phyloP scores from a whole-genome alignment of 2,888 invertebrate genomes.

The Leptinotarsa juncta region DNA sequence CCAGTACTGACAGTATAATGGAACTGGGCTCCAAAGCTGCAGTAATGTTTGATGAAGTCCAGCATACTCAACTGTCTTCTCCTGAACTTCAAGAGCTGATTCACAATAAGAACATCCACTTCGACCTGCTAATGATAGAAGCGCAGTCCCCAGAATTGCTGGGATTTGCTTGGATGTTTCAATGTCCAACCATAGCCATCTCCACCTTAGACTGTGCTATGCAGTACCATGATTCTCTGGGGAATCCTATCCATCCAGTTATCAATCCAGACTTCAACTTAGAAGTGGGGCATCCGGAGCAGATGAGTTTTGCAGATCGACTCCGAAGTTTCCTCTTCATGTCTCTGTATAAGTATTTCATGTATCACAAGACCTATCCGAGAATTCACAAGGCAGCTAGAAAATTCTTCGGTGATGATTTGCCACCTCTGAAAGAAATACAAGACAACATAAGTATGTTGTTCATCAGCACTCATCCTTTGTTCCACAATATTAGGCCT shows the following conservation, averaged over 20 bases:
- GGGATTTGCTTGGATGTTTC: constrained; percentile 57
- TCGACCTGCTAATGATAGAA: constrained; percentile 61
- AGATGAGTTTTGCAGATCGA: constrained; percentile 49
- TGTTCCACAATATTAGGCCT: constrained; percentile 57
- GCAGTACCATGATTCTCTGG: constrained; percentile 54
- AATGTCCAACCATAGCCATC: constrained; percentile 59
- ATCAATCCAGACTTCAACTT: constrained; percentile 57
- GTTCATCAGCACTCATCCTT: constrained; percentile 58
- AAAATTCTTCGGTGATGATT: constrained; percentile 56
- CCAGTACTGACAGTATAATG: constrained; percentile 42
- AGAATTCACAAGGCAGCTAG: constrained; percentile 41
- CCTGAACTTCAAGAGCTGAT: constrained; percentile 57
- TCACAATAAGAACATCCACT: constrained; percentile 53
- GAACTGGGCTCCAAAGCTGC: constrained; percentile 32
- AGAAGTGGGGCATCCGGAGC: constrained; percentile 44
- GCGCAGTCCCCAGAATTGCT: constrained; percentile 52
- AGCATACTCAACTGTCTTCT: constrained; percentile 46
- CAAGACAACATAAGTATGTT: constrained; percentile 57
- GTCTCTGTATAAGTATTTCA: constrained; percentile 20
- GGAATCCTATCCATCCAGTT: constrained; percentile 59
- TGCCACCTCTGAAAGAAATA: constrained; percentile 51
- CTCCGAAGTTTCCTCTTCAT: constrained; percentile 43
- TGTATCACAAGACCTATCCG: constrained; percentile 31
- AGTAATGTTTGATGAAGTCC: constrained; percentile 36
- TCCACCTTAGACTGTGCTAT: constrained; percentile 55